Base-by-base conservation (phyloP, 2,797 vertebrate species). In the Hyperoplus immaculatus region DNA sequence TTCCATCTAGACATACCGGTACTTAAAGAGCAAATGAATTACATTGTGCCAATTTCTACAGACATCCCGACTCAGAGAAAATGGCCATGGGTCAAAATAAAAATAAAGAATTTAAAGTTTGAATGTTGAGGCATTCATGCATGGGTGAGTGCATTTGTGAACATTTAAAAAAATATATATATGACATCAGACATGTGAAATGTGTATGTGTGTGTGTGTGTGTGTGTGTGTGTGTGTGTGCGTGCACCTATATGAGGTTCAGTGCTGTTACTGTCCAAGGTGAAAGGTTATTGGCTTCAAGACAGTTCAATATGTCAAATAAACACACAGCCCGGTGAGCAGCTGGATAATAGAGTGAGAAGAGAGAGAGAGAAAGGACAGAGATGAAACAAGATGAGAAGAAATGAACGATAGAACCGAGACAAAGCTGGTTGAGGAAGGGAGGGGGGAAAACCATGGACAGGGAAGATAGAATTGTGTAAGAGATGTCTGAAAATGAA, bases 241-340 rank as follows among this genome's bases (percentile, higher is more conserved):
- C 73, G 63, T 69, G 67, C 55, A 55, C 53, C 15, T 75, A 6
- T 66, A 42, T 76, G 21, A 79, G 82, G 75, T 69, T 79, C 77
- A 81, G 77, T 51, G 71, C 75, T 79, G 75, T 29, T 29, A 87
- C 64, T 72, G 78, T 86, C 47, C 61, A 71, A 69, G 71, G 76
- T 77, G 65, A 90, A 89, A 92, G 90, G 90, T 89, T 92, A 90
- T 78, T 70, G 84, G 75, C 87, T 88, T 89, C 86, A 92, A 90
- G 91, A 85, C 71, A 61, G 81, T 90, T 86, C 84, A 84, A 92
- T 90, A 91, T 93, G 92, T 93, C 93, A 92, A 80, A 90, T 92
- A 77, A 92, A 78, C 87, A 88, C 88, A 91, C 67, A 81, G 85
- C 76, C 88, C 78, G 83, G 72, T 82, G 85, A 86, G 81, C 88